phyloP scores from a whole-genome alignment of 2,888 invertebrate genomes.

The Melanargia galathea region DNA sequence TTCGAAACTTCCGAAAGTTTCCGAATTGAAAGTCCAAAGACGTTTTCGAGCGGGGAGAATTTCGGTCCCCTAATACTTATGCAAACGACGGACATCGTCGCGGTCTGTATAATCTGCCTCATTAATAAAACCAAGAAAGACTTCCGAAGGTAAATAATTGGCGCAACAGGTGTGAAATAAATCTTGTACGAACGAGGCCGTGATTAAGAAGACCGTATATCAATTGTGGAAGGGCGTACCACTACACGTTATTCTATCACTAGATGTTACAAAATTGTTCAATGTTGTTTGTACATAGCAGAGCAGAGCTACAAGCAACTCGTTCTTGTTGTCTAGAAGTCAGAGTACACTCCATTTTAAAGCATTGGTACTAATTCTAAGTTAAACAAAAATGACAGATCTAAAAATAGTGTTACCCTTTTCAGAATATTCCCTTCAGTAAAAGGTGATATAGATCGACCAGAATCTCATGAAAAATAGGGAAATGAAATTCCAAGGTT shows the following conservation, averaged over 20 bases:
- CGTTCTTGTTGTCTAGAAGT: background rate
- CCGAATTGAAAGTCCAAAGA: slow-evolving; percentile 32
- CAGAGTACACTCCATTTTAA: background rate
- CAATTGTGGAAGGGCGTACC: slow-evolving; percentile 55
- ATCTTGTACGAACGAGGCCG: slow-evolving; percentile 69
- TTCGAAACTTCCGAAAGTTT: slow-evolving; percentile 33
- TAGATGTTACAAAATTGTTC: background rate
- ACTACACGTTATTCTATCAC: slow-evolving; percentile 53
- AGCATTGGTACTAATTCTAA: no score
- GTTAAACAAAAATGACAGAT: no score
- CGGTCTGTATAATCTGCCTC: slow-evolving; percentile 42
- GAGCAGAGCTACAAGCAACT: background rate
- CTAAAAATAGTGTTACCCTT: no score
- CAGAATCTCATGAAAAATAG: no score
- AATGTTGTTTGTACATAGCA: background rate
- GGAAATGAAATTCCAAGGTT: no score
- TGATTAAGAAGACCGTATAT: slow-evolving; percentile 76
- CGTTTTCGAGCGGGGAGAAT: slow-evolving; percentile 24
- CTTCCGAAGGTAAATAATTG: slow-evolving; percentile 76
- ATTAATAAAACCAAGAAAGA: slow-evolving; percentile 56
- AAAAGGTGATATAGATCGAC: no score
- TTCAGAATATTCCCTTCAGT: no score
- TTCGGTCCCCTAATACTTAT: slow-evolving; percentile 35
- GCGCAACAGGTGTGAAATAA: slow-evolving; percentile 77
- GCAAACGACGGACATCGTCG: slow-evolving; percentile 41